Conservation (phyloP, 1,140 invertebrate species). For the Heliothis virescens region DNA sequence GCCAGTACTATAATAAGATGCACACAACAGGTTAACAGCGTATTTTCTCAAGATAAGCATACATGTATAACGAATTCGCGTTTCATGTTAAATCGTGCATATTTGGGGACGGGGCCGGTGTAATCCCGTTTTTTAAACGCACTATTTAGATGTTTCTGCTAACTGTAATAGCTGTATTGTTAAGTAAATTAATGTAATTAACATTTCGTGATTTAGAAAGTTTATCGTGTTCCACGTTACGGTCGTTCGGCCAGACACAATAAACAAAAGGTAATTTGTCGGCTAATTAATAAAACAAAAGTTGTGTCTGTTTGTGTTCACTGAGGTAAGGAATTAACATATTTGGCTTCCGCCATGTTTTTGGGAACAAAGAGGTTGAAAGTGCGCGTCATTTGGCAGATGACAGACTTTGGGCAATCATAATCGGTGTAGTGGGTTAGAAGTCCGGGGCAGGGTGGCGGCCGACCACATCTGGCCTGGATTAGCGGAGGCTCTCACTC, state of each 20-base stretch:
- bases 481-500: constrained; percentile 70
- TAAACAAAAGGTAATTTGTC: constrained; percentile 57
- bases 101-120: constrained; percentile 67
- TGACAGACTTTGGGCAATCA: constrained; percentile 71
- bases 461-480: constrained; percentile 71
- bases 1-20: constrained; percentile 78
- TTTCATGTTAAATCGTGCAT: constrained; percentile 83
- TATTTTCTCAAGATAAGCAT: constrained; percentile 82
- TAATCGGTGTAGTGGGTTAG: constrained; percentile 83
- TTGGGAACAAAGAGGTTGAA: background rate
- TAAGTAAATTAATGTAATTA: constrained; percentile 80
- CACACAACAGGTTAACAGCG: constrained; percentile 77
- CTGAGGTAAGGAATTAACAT: background rate
- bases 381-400: constrained; percentile 75
- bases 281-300: constrained; percentile 47
- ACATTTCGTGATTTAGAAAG: constrained; percentile 50
- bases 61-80: constrained; percentile 85
- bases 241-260: constrained; percentile 57
- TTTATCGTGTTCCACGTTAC: constrained; percentile 52
- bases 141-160: constrained; percentile 79
- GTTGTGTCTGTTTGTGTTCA: constrained; percentile 14
- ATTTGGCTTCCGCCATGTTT: constrained; percentile 1
- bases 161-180: constrained; percentile 73
- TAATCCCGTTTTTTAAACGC: constrained; percentile 79
- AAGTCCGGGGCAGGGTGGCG: constrained; percentile 70